Evolutionary conservation across 1,140 invertebrate species (phyloP).

Genomic region (Aphaenogaster rudis): DNA sequence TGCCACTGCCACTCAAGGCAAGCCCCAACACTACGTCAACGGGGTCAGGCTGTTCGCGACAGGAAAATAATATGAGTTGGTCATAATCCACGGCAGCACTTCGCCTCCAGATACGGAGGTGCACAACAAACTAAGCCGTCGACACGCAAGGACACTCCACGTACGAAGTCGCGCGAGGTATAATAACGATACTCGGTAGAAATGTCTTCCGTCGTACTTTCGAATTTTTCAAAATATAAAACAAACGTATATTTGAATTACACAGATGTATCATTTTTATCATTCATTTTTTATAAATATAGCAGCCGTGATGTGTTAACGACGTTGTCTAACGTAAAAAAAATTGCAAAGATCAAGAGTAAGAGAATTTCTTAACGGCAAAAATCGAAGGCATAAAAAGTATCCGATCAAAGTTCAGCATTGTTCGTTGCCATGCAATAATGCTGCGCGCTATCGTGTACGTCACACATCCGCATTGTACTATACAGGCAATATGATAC

Average conservation of each 20-base stretch:
- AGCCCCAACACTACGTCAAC: constrained; percentile 77
- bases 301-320: background rate
- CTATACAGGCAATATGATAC: constrained; percentile 19
- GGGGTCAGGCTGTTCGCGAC: constrained; percentile 66
- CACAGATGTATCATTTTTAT: background rate
- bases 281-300: background rate
- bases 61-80: constrained; percentile 73
- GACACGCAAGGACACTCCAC: constrained; percentile 46
- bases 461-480: constrained; percentile 46
- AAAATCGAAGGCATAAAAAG: background rate
- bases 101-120: constrained; percentile 63
- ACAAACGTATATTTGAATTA: background rate
- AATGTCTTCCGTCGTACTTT: background rate
- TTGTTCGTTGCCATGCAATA: constrained; percentile 7
- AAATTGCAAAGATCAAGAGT: background rate
- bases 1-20: constrained; percentile 81
- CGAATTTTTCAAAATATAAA: background rate
- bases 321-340: background rate
- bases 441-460: background rate
- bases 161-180: constrained; percentile 26
- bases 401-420: background rate
- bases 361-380: background rate
- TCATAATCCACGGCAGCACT: constrained; percentile 65
- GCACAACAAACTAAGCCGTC: constrained; percentile 53
- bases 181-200: constrained; percentile 12